Evolutionary conservation across 2,888 invertebrate genomes (phyloP).

Genomic region (Nesidiocoris tenuis): DNA sequence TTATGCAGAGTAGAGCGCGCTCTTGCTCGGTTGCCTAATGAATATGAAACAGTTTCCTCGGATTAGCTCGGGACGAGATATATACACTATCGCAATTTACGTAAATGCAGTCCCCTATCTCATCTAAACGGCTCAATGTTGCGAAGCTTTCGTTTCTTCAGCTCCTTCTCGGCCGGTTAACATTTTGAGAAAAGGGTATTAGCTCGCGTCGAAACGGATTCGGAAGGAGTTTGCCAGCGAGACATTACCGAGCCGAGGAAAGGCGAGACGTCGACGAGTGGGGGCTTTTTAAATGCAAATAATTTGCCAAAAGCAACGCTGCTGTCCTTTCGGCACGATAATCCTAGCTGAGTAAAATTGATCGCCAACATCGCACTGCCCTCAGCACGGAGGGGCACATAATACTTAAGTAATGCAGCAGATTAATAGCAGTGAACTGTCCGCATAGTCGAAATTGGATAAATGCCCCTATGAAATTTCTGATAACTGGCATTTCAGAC

Average conservation of each 20-base stretch:
- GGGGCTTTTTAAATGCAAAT: not conserved
- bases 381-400: too few species aligned
- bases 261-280: not conserved
- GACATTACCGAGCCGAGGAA: not conserved
- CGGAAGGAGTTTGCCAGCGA: not conserved
- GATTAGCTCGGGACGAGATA: slow-evolving; percentile 27
- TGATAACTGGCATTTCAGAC: too few species aligned
- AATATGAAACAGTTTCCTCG: slow-evolving; percentile 38
- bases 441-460: too few species aligned
- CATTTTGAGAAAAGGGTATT: not conserved
- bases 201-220: not conserved
- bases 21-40: slow-evolving; percentile 20
- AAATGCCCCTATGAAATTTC: too few species aligned
- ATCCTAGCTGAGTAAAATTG: not conserved
- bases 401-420: too few species aligned
- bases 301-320: not conserved
- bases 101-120: slow-evolving; percentile 24
- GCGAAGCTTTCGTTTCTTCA: not conserved
- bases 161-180: not conserved
- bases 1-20: slow-evolving; percentile 38
- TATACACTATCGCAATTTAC: slow-evolving; percentile 31
- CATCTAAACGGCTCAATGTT: slow-evolving; percentile 4
- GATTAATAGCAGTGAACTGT: too few species aligned
- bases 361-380: not conserved
- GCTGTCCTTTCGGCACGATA: not conserved